phyloP scores from a whole-genome alignment of 30 jellyfish, hydroid and myxozoan species.

The Chironex yamaguchii region DNA sequence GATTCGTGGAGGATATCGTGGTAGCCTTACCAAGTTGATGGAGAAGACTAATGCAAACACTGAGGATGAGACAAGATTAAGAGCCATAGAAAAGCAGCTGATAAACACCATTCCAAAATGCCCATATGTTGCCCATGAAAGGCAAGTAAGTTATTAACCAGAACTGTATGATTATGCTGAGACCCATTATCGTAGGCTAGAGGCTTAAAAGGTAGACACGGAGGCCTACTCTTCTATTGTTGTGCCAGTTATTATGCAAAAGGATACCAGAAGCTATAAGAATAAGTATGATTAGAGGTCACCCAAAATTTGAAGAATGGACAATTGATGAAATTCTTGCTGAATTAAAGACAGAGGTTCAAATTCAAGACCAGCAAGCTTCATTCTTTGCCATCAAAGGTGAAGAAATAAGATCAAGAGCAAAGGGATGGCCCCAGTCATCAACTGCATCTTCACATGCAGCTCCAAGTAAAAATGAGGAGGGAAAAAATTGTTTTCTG shows the following conservation, averaged over 20 bases:
- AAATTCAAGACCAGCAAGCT: neutral
- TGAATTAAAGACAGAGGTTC: neutral
- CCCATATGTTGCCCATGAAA: no score
- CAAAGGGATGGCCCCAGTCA: no score
- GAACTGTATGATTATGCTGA: no score
- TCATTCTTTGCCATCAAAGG: no score
- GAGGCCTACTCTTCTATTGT: neutral
- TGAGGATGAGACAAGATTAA: neutral
- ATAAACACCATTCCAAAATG: no score
- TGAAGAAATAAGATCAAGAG: no score
- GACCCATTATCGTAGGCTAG: conserved; percentile 15
- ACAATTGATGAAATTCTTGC: neutral
- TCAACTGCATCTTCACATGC: no score
- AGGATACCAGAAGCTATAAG: conserved; percentile 8
- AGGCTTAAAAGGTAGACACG: neutral
- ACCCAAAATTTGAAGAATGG: neutral
- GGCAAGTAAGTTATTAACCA: no score
- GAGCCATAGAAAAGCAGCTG: neutral
- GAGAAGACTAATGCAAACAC: neutral
- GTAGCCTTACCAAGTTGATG: neutral
- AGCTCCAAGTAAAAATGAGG: no score
- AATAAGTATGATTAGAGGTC: neutral
- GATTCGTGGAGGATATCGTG: neutral
- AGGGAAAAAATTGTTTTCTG: neutral
- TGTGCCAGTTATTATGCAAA: conserved; percentile 16